phyloP scores from a whole-genome alignment of 2,888 invertebrate genomes.

The Emmelina monodactyla region DNA sequence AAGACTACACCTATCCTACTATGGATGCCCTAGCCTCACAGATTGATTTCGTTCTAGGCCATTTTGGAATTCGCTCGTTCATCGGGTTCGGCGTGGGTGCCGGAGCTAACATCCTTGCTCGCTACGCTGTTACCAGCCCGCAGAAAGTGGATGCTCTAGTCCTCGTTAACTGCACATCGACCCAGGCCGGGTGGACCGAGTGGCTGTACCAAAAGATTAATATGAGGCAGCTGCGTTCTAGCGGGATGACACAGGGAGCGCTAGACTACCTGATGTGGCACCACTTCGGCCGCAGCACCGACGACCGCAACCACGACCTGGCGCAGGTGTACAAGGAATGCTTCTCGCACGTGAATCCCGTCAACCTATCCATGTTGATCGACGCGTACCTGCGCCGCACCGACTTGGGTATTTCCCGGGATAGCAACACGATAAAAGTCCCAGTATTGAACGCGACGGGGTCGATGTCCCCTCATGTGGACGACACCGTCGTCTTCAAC shows the following conservation, averaged over 20 bases:
- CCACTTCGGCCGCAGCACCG: slow-evolving; percentile 92
- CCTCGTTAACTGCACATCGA: slow-evolving; percentile 92
- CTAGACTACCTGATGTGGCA: slow-evolving; percentile 99
- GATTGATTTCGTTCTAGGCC: slow-evolving; percentile 87
- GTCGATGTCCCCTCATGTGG: slow-evolving; percentile 92
- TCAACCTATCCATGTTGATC: slow-evolving; percentile 93
- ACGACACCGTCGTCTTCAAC: slow-evolving; percentile 96
- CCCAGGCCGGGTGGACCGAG: slow-evolving; percentile 97
- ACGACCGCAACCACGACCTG: slow-evolving; percentile 93
- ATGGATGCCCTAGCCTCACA: slow-evolving; percentile 96
- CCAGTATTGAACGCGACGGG: slow-evolving; percentile 96
- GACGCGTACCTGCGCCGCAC: slow-evolving; percentile 92
- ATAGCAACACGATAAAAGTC: slow-evolving; percentile 73
- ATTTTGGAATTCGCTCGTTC: slow-evolving; percentile 87
- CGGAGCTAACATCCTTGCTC: slow-evolving; percentile 93
- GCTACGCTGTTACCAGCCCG: slow-evolving; percentile 88
- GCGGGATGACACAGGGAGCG: slow-evolving; percentile 92
- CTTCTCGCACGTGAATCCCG: slow-evolving; percentile 92
- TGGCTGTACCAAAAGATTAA: slow-evolving; percentile 99
- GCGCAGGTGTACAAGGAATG: slow-evolving; percentile 93
- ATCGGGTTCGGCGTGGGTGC: slow-evolving; percentile 98
- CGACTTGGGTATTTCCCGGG: slow-evolving; percentile 82
- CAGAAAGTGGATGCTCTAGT: slow-evolving; percentile 90
- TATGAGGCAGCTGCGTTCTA: slow-evolving; percentile 83
- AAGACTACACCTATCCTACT: slow-evolving; percentile 90